These are phyloP conservation scores for Spheniscus humboldti DNA, from an alignment of 2,797 vertebrate species.

Conservation along the genomic window DNA sequence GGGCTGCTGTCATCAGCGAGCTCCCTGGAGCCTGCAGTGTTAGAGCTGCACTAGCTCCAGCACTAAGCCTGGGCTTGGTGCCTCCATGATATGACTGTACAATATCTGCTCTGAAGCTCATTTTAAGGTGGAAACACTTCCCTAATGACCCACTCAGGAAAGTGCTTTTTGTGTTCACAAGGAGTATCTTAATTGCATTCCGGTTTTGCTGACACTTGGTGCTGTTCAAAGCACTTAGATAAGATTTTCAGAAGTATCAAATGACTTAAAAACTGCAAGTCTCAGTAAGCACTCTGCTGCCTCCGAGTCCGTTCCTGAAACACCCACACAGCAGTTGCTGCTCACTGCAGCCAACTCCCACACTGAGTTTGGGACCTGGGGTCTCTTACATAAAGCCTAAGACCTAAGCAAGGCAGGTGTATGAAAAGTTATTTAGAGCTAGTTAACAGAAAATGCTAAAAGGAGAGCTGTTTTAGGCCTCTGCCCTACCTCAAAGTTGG, in stretches of 20 bases:
- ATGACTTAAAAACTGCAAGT: not conserved
- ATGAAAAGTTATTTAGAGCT: not conserved
- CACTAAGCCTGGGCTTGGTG: not conserved
- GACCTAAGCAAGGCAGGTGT: slow-evolving; percentile 15
- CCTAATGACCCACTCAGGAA: not conserved
- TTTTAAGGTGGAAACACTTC: not conserved
- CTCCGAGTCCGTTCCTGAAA: slow-evolving; percentile 17
- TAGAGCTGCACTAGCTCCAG: not conserved
- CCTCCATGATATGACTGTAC: not conserved
- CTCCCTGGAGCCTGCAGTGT: not conserved
- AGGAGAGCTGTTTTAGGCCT: rapidly evolving
- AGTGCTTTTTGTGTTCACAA: not conserved
- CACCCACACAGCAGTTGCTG: slow-evolving; percentile 31
- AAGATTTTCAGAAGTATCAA: slow-evolving; percentile 8
- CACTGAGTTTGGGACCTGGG: not conserved
- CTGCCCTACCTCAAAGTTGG: rapidly evolving
- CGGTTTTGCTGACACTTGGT: not conserved
- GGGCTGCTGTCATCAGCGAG: not conserved
- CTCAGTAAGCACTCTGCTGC: not conserved
- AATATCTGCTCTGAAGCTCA: not conserved
- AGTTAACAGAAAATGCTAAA: not conserved
- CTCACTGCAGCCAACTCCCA: slow-evolving; percentile 37
- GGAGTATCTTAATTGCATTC: not conserved
- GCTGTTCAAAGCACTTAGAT: not conserved
- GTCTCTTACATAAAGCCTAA: not conserved